A percentile compares a stretch with the other conserved stretches of the same genome.
These are phyloP conservation scores for Perithous albicinctus DNA, from an alignment of 2,888 invertebrate species.

Conservation along the genomic window DNA sequence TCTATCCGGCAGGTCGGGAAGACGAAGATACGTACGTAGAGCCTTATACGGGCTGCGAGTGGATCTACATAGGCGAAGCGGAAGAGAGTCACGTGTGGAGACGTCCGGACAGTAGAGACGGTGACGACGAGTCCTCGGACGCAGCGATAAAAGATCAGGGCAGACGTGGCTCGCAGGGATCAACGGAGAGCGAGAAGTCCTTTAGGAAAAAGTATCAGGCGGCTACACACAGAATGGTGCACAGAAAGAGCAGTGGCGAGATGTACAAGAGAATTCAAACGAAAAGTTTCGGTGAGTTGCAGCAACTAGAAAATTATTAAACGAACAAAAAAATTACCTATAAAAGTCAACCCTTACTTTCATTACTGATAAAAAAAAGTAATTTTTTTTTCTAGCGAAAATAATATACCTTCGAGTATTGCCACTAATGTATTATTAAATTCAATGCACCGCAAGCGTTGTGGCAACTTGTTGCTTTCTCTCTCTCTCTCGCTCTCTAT, in stretches of 20 bases:
- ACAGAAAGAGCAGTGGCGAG: constrained; percentile 95
- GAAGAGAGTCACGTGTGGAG: constrained; percentile 90
- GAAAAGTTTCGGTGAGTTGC: constrained; percentile 92
- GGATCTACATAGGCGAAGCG: constrained; percentile 91
- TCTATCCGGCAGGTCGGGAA: constrained; percentile 83
- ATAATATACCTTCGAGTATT: not conserved
- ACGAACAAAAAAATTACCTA: too few species aligned
- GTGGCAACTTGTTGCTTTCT: constrained; percentile 21
- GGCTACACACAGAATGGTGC: constrained; percentile 95
- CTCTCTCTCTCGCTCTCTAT: too few species aligned
- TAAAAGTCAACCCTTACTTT: not conserved
- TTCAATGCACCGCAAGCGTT: constrained; percentile 12
- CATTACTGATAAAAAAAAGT: not conserved
- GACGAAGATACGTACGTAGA: constrained; percentile 92
- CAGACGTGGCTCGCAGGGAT: constrained; percentile 86
- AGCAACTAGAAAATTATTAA: too few species aligned
- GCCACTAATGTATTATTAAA: not conserved
- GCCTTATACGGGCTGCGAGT: constrained; percentile 89
- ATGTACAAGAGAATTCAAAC: constrained; percentile 94
- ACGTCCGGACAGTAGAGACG: constrained; percentile 81
- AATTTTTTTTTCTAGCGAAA: not conserved
- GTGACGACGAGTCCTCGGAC: constrained; percentile 80
- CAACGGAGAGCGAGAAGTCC: constrained; percentile 94
- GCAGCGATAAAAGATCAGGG: constrained; percentile 76
- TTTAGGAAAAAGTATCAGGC: constrained; percentile 95